These are phyloP conservation scores for Oncorhynchus tshawytscha DNA, from an alignment of 2,113 vertebrate genomes.

Conservation along the genomic window DNA sequence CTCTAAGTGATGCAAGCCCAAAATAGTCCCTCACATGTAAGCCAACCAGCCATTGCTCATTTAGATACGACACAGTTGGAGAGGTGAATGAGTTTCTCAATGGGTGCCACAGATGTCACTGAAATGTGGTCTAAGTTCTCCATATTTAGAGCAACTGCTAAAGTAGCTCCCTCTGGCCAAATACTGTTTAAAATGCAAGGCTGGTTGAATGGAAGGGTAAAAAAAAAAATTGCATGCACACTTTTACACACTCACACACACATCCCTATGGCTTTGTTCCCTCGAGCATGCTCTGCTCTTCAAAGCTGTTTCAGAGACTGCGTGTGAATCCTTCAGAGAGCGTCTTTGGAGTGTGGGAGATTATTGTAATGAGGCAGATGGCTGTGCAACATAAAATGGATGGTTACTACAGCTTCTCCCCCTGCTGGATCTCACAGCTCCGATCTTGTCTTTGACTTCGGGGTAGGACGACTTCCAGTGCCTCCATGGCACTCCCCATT, in stretches of 20 bases:
- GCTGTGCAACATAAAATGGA: constrained; percentile 25
- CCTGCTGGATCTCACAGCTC: constrained; percentile 31
- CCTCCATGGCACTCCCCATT: constrained; percentile 10
- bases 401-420: constrained; percentile 17
- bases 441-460: constrained; percentile 15
- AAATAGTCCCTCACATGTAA: neutral
- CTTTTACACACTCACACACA: constrained; percentile 9
- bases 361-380: constrained; percentile 54
- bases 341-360: constrained; percentile 33
- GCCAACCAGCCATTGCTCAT: neutral
- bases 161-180: neutral
- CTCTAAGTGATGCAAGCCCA: neutral
- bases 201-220: neutral
- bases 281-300: constrained; percentile 28
- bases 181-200: constrained; percentile 1
- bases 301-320: constrained; percentile 36
- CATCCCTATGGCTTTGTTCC: constrained; percentile 24
- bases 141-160: neutral
- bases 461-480: constrained; percentile 10
- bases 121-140: neutral
- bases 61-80: neutral
- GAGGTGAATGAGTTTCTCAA: neutral
- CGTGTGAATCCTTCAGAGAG: constrained; percentile 33
- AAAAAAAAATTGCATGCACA: neutral
- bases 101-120: neutral